Base-by-base conservation (phyloP, 2,113 vertebrate species). In the Zosterops lateralis region DNA sequence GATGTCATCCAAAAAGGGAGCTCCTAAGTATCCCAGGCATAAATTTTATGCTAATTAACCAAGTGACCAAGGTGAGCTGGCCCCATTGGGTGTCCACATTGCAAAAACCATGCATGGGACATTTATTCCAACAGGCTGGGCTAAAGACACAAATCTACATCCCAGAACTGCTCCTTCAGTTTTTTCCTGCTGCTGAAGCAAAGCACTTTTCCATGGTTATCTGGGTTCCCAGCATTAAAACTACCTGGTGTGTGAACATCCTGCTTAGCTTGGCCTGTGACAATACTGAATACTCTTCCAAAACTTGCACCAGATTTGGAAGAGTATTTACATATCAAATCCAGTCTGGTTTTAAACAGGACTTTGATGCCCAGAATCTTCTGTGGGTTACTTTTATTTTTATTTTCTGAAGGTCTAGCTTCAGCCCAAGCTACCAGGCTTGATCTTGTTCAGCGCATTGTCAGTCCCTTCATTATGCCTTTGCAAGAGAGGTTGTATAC, bases 1-100 rank as follows among this genome's bases (percentile, higher is more conserved):
- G 17, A 58, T 44, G 32, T 73, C 0, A 0, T 12, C 29, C 12
- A 60, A 14, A 3, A 60, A 48, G 12, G 7, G 3, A 47, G 12
- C 21, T 72, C 21, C 5, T 53, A 64, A 64, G 8, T 64, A 68
- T 12, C 21, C 34, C 66, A 58, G 12, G 26, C 21, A 84, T 50
- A 71, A 44, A 67, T 57, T 61, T 38, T 26, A 57, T 10, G 7
- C 15, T 85, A 38, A 82, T 61, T 29, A 89, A 34, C 12, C 42
- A 38, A 86, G 34, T 17, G 29, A 58, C 28, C 20, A 16, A 56
- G 9, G 9, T 53, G 18, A 44, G 31, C 18, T 56, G 72, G 44
- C 12, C 26, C 13, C 18, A 4, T 1, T 51, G 21, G 4, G 18
- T 25, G 13, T 29, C 31, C 24, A 2, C 22, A 4, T 14, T 31